Base-by-base conservation (phyloP, 2,113 vertebrate genomes). In the Talpa occidentalis region DNA sequence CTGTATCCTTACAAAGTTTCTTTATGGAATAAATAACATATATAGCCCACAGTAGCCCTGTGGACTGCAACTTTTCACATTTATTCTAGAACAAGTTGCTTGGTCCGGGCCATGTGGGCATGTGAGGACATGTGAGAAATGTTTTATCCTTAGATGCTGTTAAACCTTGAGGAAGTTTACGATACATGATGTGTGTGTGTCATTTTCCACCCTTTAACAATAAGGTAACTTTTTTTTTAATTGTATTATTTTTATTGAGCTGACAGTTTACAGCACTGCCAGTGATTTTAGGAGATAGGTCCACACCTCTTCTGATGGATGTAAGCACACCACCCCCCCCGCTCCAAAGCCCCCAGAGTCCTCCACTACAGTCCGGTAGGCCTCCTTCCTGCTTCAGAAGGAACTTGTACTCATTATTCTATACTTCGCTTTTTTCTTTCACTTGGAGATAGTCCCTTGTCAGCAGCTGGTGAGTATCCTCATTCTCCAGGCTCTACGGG, bases 101-200 rank as follows among this genome's bases (percentile, higher is more conserved):
- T 17, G 40, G 73, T 85, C 77, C 69, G 47, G 56, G 81, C 32
- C 52, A 82, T 47, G 74, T 91, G 93, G 96, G 91, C 44, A 19
- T 93, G 59, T 74, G 73, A 83, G 89, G 42, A 86, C 94, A 90
- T 77, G 95, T 88, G 92, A 91, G 21, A 95, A 93, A 93, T 88
- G 56, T 92, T 96, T 97, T 95, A 92, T 97, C 97, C 97, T 98
- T 96, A 96, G 97, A 96, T 91, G 80, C 90, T 90, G 80, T 91
- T 90, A 96, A 95, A 91, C 90, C 90, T 95, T 94, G 89, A 96
- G 95, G 82, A 96, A 97, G 76, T 88, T 95, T 59, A 3, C 28
- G 67, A 85, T 56, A 21, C 7, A 22, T 56, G 54, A 52, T 52
- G 54, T 22, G 21, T 56, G 54, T 56, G 5, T 56, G 21, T 56